A percentile compares a stretch with the other conserved stretches of the same genome.
phyloP scores from a whole-genome alignment of 2,888 invertebrate species.

The Odontocolon sp. region DNA sequence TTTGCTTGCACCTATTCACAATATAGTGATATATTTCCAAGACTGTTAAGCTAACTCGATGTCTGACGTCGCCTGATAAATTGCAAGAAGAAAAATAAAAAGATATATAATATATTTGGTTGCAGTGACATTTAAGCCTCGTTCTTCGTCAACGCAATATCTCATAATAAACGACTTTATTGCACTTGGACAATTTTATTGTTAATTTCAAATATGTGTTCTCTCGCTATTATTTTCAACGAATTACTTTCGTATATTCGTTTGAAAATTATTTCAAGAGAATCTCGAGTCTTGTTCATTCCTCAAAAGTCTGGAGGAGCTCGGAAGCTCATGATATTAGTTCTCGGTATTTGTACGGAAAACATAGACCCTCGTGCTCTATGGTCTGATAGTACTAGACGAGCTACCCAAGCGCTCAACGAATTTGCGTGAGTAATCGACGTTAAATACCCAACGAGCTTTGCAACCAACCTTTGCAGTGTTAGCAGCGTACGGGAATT shows the following conservation, averaged over 20 bases:
- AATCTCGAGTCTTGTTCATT: neutral
- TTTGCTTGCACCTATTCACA: no score
- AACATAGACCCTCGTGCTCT: conserved; percentile 27
- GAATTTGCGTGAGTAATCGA: conserved; percentile 54
- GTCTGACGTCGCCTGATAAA: no score
- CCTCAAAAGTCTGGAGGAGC: conserved; percentile 5
- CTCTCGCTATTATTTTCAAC: neutral
- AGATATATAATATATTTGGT: neutral
- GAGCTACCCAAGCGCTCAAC: neutral
- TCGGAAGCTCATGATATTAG: conserved; percentile 34
- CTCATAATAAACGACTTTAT: conserved; percentile 35
- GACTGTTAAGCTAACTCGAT: no score
- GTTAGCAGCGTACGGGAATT: conserved; percentile 32
- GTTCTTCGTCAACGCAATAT: conserved; percentile 13
- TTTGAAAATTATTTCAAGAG: conserved; percentile 1
- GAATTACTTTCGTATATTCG: neutral
- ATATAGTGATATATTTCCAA: no score
- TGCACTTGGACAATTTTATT: conserved; percentile 42
- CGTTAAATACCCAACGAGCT: conserved; percentile 34
- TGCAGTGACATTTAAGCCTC: neutral
- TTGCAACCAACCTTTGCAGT: neutral
- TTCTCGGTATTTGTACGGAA: conserved; percentile 45
- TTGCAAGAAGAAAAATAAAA: no score
- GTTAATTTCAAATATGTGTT: conserved; percentile 2
- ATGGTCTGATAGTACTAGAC: neutral